These are phyloP conservation scores for Zaprionus camerounensis DNA, from an alignment of 1,140 invertebrate species.

Conservation along the genomic window DNA sequence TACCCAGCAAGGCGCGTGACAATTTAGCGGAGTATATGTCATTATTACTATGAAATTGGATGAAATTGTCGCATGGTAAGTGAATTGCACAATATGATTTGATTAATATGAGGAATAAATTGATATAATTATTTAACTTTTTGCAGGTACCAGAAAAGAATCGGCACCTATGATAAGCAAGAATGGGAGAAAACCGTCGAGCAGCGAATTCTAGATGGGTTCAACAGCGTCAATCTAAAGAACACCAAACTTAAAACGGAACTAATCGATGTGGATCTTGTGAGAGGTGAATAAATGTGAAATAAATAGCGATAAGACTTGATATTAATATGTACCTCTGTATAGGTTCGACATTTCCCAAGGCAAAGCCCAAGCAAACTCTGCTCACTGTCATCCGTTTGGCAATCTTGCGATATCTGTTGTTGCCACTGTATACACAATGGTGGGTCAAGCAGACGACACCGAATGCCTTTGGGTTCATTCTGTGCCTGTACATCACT, in stretches of 20 bases:
- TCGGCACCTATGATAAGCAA: conserved; percentile 97
- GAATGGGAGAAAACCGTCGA: conserved; percentile 98
- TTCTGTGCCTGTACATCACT: conserved; percentile 91
- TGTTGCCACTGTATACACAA: conserved; percentile 92
- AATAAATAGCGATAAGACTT: neutral
- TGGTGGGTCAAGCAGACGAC: conserved; percentile 97
- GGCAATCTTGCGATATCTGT: conserved; percentile 90
- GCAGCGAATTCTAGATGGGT: conserved; percentile 93
- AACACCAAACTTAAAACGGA: conserved; percentile 95
- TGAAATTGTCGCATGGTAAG: conserved; percentile 84
- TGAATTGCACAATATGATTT: conserved; percentile 14
- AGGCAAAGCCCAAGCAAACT: conserved; percentile 96
- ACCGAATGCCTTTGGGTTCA: conserved; percentile 88
- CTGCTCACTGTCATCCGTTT: conserved; percentile 92
- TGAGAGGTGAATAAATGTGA: conserved; percentile 87
- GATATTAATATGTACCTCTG: neutral
- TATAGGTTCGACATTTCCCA: conserved; percentile 95
- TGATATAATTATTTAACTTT: neutral
- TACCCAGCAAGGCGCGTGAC: conserved; percentile 47
- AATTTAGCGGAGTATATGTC: conserved; percentile 68
- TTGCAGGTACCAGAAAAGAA: conserved; percentile 95
- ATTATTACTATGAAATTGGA: conserved; percentile 84
- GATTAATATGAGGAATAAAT: neutral
- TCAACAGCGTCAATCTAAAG: conserved; percentile 93
- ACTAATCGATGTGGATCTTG: conserved; percentile 97